Conservation (phyloP, 2,797 vertebrate species). For the Amniataba percoides region DNA sequence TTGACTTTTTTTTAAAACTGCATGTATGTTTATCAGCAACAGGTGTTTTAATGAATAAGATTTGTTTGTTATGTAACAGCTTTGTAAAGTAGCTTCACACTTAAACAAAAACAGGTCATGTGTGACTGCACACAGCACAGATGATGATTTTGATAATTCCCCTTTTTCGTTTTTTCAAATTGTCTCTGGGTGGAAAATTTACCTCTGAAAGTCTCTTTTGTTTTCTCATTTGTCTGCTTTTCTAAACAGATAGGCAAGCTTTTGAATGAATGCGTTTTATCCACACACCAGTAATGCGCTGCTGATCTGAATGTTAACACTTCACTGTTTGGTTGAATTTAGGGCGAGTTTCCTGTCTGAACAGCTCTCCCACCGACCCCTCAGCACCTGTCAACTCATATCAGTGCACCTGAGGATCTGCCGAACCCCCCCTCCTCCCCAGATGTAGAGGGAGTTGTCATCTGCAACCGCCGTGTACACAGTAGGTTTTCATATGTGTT, state of each 20-base stretch:
- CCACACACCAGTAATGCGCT: neutral
- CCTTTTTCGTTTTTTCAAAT: neutral
- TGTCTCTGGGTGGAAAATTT: neutral
- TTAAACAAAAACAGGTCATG: slow-evolving; percentile 1
- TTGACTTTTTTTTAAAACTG: neutral
- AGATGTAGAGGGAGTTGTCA: slow-evolving; percentile 84
- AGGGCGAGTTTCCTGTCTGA: slow-evolving; percentile 38
- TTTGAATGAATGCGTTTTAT: neutral
- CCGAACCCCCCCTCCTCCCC: slow-evolving; percentile 61
- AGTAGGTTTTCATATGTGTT: slow-evolving; percentile 51
- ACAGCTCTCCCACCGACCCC: slow-evolving; percentile 26
- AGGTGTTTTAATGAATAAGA: slow-evolving; percentile 17
- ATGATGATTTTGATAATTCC: neutral
- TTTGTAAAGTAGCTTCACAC: slow-evolving; percentile 7
- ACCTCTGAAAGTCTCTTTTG: neutral
- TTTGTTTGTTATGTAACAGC: slow-evolving; percentile 49
- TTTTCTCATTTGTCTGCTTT: neutral
- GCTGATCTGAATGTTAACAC: neutral
- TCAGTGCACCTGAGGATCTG: slow-evolving; percentile 71
- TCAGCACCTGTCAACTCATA: slow-evolving; percentile 56
- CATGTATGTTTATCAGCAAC: slow-evolving; percentile 36
- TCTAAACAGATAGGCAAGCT: neutral
- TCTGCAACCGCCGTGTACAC: slow-evolving; percentile 78
- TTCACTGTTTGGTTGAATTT: slow-evolving; percentile 18
- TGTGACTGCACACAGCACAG: neutral